Conservation (phyloP, 2,797 vertebrate species). For the Onychomys leucogaster region DNA sequence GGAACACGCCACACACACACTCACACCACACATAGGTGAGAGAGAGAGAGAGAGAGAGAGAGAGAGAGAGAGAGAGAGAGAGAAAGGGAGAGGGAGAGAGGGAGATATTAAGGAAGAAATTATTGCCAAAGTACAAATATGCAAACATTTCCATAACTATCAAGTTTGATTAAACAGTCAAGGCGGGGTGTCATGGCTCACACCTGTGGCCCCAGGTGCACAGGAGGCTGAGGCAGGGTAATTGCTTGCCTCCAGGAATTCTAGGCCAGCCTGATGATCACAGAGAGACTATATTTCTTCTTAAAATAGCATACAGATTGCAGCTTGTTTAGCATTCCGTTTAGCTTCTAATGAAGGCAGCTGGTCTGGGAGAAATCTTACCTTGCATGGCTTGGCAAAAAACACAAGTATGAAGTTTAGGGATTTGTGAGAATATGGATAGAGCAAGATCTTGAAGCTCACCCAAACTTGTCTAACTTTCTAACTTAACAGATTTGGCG, state of each 20-base stretch:
- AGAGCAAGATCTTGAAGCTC: neutral
- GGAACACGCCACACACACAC: neutral
- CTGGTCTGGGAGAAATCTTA: slow-evolving; percentile 21
- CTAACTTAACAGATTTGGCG: neutral
- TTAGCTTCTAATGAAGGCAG: neutral
- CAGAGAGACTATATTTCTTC: neutral
- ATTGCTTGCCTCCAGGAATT: neutral
- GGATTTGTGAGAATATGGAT: neutral
- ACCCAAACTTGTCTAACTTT: neutral
- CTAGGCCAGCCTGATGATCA: neutral
- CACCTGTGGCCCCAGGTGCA: neutral
- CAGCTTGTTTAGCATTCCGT: neutral
- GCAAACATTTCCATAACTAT: neutral
- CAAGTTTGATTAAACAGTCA: neutral
- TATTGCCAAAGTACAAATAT: neutral
- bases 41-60: no score
- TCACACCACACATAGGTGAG: neutral
- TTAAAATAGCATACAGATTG: neutral
- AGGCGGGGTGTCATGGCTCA: neutral
- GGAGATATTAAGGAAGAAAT: neutral
- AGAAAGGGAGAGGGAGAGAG: neutral
- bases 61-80: neutral
- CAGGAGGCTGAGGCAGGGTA: neutral
- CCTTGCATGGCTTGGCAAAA: neutral
- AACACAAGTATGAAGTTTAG: neutral